phyloP scores from a whole-genome alignment of 2,888 invertebrate genomes.

The Tipula unca region DNA sequence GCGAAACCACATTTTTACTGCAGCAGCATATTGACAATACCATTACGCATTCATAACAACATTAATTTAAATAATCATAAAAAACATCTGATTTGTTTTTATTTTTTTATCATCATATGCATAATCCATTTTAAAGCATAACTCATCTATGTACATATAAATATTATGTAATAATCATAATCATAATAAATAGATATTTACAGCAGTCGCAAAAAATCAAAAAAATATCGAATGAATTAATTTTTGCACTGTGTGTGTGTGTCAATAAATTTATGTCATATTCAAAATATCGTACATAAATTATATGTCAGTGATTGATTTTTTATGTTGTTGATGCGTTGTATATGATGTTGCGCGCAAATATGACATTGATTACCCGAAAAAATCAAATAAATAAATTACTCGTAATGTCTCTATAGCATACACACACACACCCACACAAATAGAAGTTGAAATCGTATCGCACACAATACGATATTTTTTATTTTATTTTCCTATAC shows the following conservation, averaged over 20 bases:
- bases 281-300: neutral
- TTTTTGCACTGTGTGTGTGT: neutral
- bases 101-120: neutral
- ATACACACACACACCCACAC: no score
- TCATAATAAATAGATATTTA: neutral
- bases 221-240: neutral
- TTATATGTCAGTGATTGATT: neutral
- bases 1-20: no score
- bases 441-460: neutral
- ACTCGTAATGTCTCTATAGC: neutral
- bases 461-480: neutral
- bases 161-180: neutral
- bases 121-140: neutral
- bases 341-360: neutral
- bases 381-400: neutral
- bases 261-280: neutral
- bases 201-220: neutral
- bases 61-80: neutral
- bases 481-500: neutral
- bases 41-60: no score
- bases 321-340: neutral
- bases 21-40: no score
- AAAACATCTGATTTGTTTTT: no score
- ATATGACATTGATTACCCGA: neutral
- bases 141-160: neutral